These are phyloP conservation scores for Bombus sylvicola DNA, from an alignment of 1,140 invertebrate species.

Conservation along the genomic window DNA sequence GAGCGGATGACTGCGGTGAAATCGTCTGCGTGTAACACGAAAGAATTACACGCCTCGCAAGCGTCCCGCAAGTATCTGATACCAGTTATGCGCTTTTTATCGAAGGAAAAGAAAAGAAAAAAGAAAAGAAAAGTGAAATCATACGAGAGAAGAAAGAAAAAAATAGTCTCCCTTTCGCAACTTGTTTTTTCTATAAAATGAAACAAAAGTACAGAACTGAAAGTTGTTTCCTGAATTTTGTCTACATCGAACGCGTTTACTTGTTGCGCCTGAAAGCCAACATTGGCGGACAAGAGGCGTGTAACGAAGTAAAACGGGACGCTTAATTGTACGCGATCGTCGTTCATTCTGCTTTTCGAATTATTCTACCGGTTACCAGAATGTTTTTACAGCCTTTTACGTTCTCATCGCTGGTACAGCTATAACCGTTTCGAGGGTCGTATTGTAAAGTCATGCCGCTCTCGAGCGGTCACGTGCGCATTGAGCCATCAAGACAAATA, in stretches of 20 bases:
- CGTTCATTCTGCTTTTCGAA: slow-evolving; percentile 25
- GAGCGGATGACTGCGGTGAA: slow-evolving; percentile 50
- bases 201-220: too few species aligned
- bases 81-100: not conserved
- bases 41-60: slow-evolving; percentile 46
- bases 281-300: not conserved
- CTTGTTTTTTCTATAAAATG: too few species aligned
- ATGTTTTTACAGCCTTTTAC: slow-evolving; percentile 55
- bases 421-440: slow-evolving; percentile 50
- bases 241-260: too few species aligned
- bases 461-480: slow-evolving; percentile 47
- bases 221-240: too few species aligned
- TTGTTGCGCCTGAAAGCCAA: not conserved
- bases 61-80: not conserved
- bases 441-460: slow-evolving; percentile 57
- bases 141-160: rapidly evolving
- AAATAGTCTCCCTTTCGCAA: too few species aligned
- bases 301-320: not conserved
- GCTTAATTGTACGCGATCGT: slow-evolving; percentile 9
- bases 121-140: not conserved
- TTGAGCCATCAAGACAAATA: slow-evolving; percentile 67
- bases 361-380: slow-evolving; percentile 7
- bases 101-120: rapidly evolving
- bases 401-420: slow-evolving; percentile 18
- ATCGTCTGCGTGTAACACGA: slow-evolving; percentile 47